Base-by-base conservation (phyloP, 2,888 invertebrate species). In the Callosobruchus maculatus region DNA sequence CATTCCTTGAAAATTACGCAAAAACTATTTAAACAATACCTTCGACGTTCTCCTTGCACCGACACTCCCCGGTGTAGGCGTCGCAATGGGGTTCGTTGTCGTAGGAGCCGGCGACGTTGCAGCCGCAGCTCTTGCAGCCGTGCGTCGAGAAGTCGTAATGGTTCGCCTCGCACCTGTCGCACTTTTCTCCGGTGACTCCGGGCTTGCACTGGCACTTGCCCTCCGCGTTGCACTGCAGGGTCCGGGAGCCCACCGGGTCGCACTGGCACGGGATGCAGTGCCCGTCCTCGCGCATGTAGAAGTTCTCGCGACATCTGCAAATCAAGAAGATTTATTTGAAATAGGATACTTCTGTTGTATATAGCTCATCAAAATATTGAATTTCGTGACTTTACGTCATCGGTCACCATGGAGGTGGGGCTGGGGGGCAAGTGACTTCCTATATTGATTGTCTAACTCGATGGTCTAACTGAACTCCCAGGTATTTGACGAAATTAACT, bases 121-220 rank as follows among this genome's bases (percentile, higher is more conserved):
- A 99, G 5, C 94, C 95, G 84, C 99, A 99, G 0, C 92, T 93
- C 83, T 97, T 97, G 88, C 99, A 99, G 0, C 99, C 99, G 77
- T 92, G 91, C 0, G 89, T 88, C 0, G 96, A 93, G 86, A 99
- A 99, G 83, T 97, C 97, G 86, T 93, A 99, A 87, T 93, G 93
- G 86, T 99, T 98, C 2, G 93, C 90, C 0, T 83, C 84, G 83
- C 94, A 95, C 0, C 93, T 77, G 85, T 99, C 96, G 84, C 99
- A 99, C 85, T 96, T 97, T 78, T 96, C 95, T 68, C 82, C 82
- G 0, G 94, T 95, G 18, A 87, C 85, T 21, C 99, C 99, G 0
- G 97, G 95, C 85, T 98, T 99, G 86, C 99, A 99, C 81, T 94
- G 94, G 81, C 99, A 99, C 84, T 94, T 94, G 73, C 99, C 99